Evolutionary conservation across 2,888 invertebrate species (phyloP).

Genomic region (Diloba caeruleocephala): DNA sequence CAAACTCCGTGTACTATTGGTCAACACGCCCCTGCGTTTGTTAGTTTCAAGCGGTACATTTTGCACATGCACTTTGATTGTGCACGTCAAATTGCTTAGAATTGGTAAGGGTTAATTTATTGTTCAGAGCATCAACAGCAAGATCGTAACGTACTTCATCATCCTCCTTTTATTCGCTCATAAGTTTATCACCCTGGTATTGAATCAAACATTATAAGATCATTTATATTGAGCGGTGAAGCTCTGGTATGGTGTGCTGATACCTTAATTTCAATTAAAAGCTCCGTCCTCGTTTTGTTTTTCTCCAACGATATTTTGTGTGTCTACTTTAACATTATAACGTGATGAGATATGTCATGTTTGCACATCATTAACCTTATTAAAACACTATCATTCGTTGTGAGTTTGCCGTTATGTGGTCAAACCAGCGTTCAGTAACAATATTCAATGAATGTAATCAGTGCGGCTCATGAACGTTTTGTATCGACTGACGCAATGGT

Average conservation of each 20-base stretch:
- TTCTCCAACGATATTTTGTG: slow-evolving; percentile 49
- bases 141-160: slow-evolving; percentile 41
- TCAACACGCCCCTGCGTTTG: slow-evolving; percentile 52
- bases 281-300: slow-evolving; percentile 45
- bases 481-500: slow-evolving; percentile 83
- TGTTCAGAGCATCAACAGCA: slow-evolving; percentile 21
- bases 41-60: slow-evolving; percentile 45
- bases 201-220: slow-evolving; percentile 21
- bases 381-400: slow-evolving; percentile 73
- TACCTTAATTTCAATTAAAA: slow-evolving; percentile 51
- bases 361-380: slow-evolving; percentile 76
- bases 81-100: slow-evolving; percentile 49
- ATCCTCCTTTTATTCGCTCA: slow-evolving; percentile 21
- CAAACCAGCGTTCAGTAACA: slow-evolving; percentile 71
- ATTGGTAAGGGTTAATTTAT: slow-evolving; percentile 49
- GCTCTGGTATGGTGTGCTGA: slow-evolving; percentile 24
- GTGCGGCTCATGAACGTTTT: slow-evolving; percentile 74
- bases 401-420: slow-evolving; percentile 79
- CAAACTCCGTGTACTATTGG: slow-evolving; percentile 67
- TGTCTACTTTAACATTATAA: slow-evolving; percentile 51
- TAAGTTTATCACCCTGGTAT: slow-evolving; percentile 8
- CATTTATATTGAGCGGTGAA: slow-evolving; percentile 15
- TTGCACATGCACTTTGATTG: slow-evolving; percentile 58
- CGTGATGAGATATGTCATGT: slow-evolving; percentile 61
- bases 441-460: slow-evolving; percentile 83